A percentile compares a stretch with the other conserved stretches of the same genome.
Conservation (phyloP, 2,888 invertebrate genomes). For the Synergus gifuensis region DNA sequence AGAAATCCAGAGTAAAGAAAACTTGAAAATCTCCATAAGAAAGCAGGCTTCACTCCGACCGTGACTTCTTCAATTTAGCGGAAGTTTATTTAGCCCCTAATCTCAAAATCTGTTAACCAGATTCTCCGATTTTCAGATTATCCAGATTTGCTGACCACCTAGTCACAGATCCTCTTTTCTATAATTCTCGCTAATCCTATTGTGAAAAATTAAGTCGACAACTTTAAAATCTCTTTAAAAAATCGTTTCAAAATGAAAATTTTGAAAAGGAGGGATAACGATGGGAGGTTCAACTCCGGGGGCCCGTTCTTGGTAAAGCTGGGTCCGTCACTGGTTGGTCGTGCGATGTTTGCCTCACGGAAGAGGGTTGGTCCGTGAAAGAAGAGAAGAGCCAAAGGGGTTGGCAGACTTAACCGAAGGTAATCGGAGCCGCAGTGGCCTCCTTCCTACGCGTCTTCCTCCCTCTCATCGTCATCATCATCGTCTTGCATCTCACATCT, state of each 20-base stretch:
- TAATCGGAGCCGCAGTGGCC: slow-evolving; percentile 33
- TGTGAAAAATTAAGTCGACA: background rate
- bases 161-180: background rate
- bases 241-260: background rate
- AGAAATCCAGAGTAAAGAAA: background rate
- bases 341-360: slow-evolving; percentile 13
- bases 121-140: slow-evolving; percentile 21
- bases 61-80: slow-evolving; percentile 27
- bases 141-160: background rate
- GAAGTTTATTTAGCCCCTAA: background rate
- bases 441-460: slow-evolving; percentile 21
- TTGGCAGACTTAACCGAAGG: slow-evolving; percentile 22
- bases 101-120: slow-evolving; percentile 16
- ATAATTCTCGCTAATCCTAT: background rate
- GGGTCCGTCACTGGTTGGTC: slow-evolving; percentile 35
- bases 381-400: slow-evolving; percentile 34
- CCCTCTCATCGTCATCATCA: background rate
- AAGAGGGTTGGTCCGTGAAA: slow-evolving; percentile 37
- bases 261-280: background rate
- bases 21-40: background rate
- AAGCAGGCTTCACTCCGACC: background rate
- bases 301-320: slow-evolving; percentile 1
- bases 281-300: slow-evolving; percentile 1
- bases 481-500: slow-evolving; percentile 19
- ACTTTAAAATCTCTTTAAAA: background rate